phyloP scores from a whole-genome alignment of 2,797 vertebrate species.

The Spea hammondii region DNA sequence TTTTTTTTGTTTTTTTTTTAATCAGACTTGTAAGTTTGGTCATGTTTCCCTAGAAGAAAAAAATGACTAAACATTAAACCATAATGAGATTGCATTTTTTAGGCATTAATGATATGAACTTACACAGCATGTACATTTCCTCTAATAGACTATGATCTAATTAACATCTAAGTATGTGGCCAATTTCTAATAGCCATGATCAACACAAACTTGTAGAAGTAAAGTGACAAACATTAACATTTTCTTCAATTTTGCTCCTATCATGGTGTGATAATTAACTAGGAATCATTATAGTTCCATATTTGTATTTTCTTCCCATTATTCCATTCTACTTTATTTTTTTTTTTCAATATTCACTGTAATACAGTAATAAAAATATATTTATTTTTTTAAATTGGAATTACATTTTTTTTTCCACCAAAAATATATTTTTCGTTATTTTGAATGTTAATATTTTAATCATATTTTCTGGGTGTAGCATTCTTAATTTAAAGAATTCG shows the following conservation, averaged over 20 bases:
- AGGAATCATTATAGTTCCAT: slow-evolving; percentile 37
- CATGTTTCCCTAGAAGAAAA: slow-evolving; percentile 42
- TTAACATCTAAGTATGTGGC: slow-evolving; percentile 52
- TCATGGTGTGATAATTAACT: slow-evolving; percentile 42
- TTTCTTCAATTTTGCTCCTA: slow-evolving; percentile 36
- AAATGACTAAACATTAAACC: slow-evolving; percentile 49
- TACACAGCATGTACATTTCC: slow-evolving; percentile 49
- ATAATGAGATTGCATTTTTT: slow-evolving; percentile 53
- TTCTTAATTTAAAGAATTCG: too few species aligned
- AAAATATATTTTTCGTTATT: too few species aligned
- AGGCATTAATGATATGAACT: slow-evolving; percentile 53
- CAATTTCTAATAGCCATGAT: slow-evolving; percentile 51
- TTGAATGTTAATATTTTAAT: too few species aligned
- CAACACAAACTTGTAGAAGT: slow-evolving; percentile 51
- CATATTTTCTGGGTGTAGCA: too few species aligned
- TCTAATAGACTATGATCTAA: slow-evolving; percentile 51
- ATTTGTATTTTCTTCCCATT: slow-evolving; percentile 21
- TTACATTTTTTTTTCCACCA: too few species aligned
- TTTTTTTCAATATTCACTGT: neutral
- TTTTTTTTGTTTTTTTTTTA: neutral
- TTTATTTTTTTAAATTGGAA: too few species aligned
- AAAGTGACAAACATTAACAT: slow-evolving; percentile 47
- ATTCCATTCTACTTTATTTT: neutral
- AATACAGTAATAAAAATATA: too few species aligned
- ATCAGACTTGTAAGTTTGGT: slow-evolving; percentile 38